Evolutionary conservation across 2,797 vertebrate species (phyloP), one percentile per base, ranked within the genome.

Genomic region (Loris lydekkerianus): DNA sequence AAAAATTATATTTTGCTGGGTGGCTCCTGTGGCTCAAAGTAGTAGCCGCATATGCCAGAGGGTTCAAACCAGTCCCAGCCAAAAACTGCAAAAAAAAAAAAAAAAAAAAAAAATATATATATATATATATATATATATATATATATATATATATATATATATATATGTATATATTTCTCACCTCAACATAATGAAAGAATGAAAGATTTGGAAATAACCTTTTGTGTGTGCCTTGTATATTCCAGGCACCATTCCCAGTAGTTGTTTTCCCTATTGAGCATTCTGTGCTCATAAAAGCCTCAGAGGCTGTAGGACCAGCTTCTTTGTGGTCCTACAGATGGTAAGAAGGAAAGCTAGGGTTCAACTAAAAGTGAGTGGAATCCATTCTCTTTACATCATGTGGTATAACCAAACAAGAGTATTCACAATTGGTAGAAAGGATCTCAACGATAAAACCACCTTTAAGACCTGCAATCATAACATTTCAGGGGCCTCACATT

Each of bases 321-420:
- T 63, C 46, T 29, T 21, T 11, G 1, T 23, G 10, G 1, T 9
- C 10, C 20, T 4, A 13, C 1, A 29, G 8, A 6, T 43, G 7
- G 46, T n/a, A 43, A 20, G 3, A 23, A 20, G 9, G 27, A 63
- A 20, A 73, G 1, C 3, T 61, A 21, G 2, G 18, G 2, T 49
- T 80, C 58, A 23, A 7, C 15, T 40, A 8, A 49, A 63, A 18
- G 15, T 53, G 5, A 1, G 0, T 37, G 13, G 3, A 29, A 4
- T 15, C 18, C 25, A 15, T 92, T 85, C 49, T 83, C 15, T 65
- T 61, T 85, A 6, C 3, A 40, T 80, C 34, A 69, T 20, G 34
- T 70, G 53, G 1, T 65, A 2, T 65, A 17, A 58, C 11, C 27
- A 43, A 40, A 5, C 29, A 78, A 21, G 25, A 60, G 4, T 31